Conservation (phyloP, 2,888 invertebrate genomes). For the Quadroppia sp. region DNA sequence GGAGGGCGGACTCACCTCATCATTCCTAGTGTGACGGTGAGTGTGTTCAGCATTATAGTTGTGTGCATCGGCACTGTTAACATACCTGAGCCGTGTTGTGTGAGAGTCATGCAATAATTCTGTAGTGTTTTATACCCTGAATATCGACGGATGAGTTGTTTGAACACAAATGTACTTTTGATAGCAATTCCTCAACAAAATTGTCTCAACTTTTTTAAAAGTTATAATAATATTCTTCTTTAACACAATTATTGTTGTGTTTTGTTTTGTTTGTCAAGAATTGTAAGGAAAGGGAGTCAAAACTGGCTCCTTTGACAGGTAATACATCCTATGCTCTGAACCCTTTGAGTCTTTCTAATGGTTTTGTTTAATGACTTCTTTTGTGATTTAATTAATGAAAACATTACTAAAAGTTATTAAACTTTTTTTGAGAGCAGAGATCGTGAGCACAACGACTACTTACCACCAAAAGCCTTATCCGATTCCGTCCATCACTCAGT, state of each 20-base stretch:
- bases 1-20: conserved; percentile 16
- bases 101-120: neutral
- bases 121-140: neutral
- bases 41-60: conserved; percentile 6
- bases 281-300: conserved; percentile 21
- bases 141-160: neutral
- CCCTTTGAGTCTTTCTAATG: neutral
- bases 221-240: neutral
- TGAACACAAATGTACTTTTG: neutral
- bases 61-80: conserved; percentile 26
- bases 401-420: neutral
- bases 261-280: neutral
- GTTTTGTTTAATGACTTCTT: neutral
- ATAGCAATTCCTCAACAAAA: neutral
- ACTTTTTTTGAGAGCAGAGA: neutral
- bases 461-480: conserved; percentile 26
- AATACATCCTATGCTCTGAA: neutral
- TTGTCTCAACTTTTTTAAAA: neutral
- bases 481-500: conserved; percentile 11
- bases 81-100: conserved; percentile 10
- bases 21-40: neutral
- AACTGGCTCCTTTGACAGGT: conserved; percentile 34
- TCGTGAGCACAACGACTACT: conserved; percentile 30
- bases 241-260: conserved; percentile 8
- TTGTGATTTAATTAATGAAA: neutral